phyloP scores from a whole-genome alignment of 2,797 vertebrate genomes.

The Enteromius trimaculatus region DNA sequence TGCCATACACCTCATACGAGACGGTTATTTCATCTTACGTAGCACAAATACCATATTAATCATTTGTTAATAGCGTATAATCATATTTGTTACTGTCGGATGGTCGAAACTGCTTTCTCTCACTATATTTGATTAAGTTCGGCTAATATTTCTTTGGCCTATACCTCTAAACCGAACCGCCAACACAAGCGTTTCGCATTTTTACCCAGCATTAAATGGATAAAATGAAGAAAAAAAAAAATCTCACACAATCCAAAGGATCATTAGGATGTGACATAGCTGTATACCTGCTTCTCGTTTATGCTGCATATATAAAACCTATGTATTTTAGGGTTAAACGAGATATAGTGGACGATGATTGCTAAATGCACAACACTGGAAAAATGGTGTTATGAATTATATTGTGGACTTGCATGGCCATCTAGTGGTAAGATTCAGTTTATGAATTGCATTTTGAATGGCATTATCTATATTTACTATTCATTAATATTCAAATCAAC shows the following conservation, averaged over 20 bases:
- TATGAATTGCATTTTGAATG: background rate
- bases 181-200: background rate
- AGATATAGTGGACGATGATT: background rate
- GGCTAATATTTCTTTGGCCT: background rate
- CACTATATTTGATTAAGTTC: background rate
- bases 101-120: background rate
- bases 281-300: background rate
- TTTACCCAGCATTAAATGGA: background rate
- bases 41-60: background rate
- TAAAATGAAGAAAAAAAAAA: background rate
- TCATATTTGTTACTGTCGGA: background rate
- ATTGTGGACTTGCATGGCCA: constrained; percentile 64
- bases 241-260: background rate
- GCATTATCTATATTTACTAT: background rate
- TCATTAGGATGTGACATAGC: background rate
- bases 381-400: background rate
- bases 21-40: background rate
- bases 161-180: background rate
- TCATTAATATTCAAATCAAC: background rate
- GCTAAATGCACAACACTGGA: background rate
- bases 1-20: background rate
- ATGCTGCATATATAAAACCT: background rate
- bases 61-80: background rate
- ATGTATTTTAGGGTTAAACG: too few relatives aligned
- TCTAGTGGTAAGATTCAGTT: constrained; percentile 60